Base-by-base conservation (phyloP, 2,113 vertebrate genomes). In the Herpailurus yagouaroundi region DNA sequence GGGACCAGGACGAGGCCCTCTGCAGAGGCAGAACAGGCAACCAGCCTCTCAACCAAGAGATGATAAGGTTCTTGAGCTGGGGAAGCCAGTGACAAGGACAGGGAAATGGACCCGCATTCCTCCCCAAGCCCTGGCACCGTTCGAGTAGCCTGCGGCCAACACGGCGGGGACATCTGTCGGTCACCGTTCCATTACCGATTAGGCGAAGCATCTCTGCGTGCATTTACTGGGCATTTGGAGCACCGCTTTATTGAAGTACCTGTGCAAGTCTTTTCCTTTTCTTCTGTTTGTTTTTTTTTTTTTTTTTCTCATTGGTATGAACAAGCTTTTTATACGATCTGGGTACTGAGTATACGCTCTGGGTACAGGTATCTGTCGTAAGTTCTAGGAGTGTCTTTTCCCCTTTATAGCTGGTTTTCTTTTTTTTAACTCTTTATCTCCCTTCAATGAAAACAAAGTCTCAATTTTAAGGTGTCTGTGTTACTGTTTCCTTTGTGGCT, bases 171-270 rank as follows among this genome's bases (percentile, higher is more conserved):
- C 50, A 6, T 9, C 45, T 19, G 29, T 2, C 2, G 4, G 4
- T 10, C 27, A 1, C 29, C 12, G 36, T 12, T 64, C 12, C 15
- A 0, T 9, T 3, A 3, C 81, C 11, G 11, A 11, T 19, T 2
- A 11, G 38, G 55, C 31, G 16, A 25, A 29, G 31, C 41, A 23
- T 3, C 41, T 29, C n/a, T 50, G 18, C 25, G 0, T 12, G 36
- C 48, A 5, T 15, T 25, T 25, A 15, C 1, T 11, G 14, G 48
- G 63, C n/a, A 9, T 4, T 0, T 10, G 64, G 31, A 45, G 63
- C n/a, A 0, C 60, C 3, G 0, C 36, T 27, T n/a, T 45, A 60
- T 16, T 1, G 1, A 55, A 57, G 23, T 1, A 1, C 29, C 12
- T 36, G 10, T 50, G n/a, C 31, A 33, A 29, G 60, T n/a, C 27